These are phyloP conservation scores for Phrynocephalus vlangalii DNA, from an alignment of 2,797 vertebrate species.

Conservation along the genomic window DNA sequence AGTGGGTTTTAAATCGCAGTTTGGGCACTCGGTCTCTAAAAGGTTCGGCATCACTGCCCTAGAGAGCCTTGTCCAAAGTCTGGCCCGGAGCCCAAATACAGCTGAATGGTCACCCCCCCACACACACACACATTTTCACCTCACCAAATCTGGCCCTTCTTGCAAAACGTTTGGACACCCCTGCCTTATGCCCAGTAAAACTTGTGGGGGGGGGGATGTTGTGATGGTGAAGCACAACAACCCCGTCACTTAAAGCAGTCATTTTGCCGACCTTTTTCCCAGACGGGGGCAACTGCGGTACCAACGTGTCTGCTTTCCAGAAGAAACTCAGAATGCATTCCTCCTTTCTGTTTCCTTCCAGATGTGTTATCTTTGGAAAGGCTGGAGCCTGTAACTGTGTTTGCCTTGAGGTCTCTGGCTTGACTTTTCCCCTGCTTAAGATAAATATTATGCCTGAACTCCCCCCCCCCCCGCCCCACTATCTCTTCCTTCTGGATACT, in stretches of 20 bases:
- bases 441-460: not conserved
- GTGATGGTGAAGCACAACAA: not conserved
- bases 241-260: not conserved
- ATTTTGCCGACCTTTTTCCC: too few species aligned
- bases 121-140: too few species aligned
- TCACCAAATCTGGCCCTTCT: too few species aligned
- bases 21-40: too few species aligned
- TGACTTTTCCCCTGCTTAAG: not conserved
- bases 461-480: not conserved
- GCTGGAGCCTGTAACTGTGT: slow-evolving; percentile 5
- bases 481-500: not conserved
- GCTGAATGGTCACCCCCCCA: too few species aligned
- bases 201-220: not conserved
- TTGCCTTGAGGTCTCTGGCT: not conserved
- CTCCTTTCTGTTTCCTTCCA: not conserved
- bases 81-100: too few species aligned
- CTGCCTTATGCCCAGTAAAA: not conserved
- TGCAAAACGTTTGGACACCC: too few species aligned
- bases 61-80: too few species aligned
- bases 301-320: not conserved
- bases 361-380: slow-evolving; percentile 30
- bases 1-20: too few species aligned
- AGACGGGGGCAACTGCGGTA: not conserved
- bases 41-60: too few species aligned
- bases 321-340: not conserved